Percentiles rank a stretch among this genome's conserved stretches.
Conservation (phyloP, 2,113 vertebrate genomes). For the Pseudopodoces humilis region DNA sequence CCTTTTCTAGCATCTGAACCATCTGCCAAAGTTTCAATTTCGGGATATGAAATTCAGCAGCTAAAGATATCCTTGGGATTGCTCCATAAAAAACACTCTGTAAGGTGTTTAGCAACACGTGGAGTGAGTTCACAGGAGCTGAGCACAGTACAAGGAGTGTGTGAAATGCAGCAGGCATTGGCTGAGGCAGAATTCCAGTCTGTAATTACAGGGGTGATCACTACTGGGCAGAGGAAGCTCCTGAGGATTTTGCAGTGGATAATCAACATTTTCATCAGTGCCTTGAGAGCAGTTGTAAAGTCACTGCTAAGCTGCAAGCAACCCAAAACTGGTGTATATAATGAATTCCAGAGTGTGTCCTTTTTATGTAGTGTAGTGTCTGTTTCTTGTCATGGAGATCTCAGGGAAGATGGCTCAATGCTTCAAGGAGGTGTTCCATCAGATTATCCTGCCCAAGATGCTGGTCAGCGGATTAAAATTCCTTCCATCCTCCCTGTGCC, state of each 20-base stretch:
- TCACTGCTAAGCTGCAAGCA: background rate
- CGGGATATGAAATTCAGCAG: background rate
- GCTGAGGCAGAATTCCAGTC: background rate
- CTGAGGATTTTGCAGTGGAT: background rate
- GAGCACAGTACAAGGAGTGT: accelerated
- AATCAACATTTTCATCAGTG: background rate
- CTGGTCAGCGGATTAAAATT: background rate
- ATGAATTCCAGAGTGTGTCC: background rate
- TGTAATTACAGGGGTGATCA: background rate
- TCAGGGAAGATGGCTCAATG: background rate
- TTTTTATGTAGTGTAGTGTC: background rate
- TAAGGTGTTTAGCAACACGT: background rate
- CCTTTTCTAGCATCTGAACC: background rate
- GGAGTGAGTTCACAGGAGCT: background rate
- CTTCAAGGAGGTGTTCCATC: background rate
- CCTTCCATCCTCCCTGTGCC: background rate
- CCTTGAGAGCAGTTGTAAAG: background rate
- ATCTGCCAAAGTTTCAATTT: background rate
- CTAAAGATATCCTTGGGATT: background rate
- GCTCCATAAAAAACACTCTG: background rate
- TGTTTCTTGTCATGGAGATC: background rate
- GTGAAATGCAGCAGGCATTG: background rate
- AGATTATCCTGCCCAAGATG: background rate
- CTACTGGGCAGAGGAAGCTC: background rate
- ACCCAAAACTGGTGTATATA: background rate